Conservation (phyloP, 2,888 invertebrate species). For the Nomada fabriciana region DNA sequence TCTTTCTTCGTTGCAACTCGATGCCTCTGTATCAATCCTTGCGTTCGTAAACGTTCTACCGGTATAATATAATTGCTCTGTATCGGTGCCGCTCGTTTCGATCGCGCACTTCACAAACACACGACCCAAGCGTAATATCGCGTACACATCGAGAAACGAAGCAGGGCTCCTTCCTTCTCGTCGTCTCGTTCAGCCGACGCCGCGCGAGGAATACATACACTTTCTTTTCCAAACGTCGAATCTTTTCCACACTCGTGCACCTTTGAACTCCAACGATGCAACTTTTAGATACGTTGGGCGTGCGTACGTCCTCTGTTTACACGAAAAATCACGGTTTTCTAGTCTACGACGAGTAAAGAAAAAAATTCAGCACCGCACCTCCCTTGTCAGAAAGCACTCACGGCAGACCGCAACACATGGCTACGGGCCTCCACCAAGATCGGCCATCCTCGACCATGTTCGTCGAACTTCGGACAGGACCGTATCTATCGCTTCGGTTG, state of each 20-base stretch:
- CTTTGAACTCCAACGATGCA: slow-evolving; percentile 12
- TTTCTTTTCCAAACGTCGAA: slow-evolving; percentile 44
- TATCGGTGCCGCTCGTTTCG: slow-evolving; percentile 52
- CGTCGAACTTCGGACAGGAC: slow-evolving; percentile 63
- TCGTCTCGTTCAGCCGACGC: slow-evolving; percentile 62
- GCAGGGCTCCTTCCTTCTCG: slow-evolving; percentile 44
- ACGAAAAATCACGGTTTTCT: slow-evolving; percentile 55
- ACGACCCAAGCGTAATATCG: slow-evolving; percentile 31
- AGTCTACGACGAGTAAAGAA: slow-evolving; percentile 66
- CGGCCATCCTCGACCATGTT: slow-evolving; percentile 65
- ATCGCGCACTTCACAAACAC: slow-evolving; percentile 48
- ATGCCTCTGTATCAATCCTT: slow-evolving; percentile 45
- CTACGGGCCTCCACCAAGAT: slow-evolving; percentile 73
- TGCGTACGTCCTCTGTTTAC: slow-evolving; percentile 1
- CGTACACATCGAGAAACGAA: slow-evolving; percentile 44
- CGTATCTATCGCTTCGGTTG: slow-evolving; percentile 42
- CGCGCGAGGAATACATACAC: slow-evolving; percentile 58
- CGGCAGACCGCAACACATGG: slow-evolving; percentile 81
- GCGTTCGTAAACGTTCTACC: slow-evolving; percentile 55
- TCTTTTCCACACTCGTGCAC: slow-evolving; percentile 23
- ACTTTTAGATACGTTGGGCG: not conserved
- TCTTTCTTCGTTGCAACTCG: slow-evolving; percentile 45
- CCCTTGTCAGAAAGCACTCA: slow-evolving; percentile 81
- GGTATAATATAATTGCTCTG: slow-evolving; percentile 61
- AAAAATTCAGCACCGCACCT: slow-evolving; percentile 78